Evolutionary conservation across 2,113 vertebrate genomes (phyloP).

Genomic region (Rhodinocichla rosea): DNA sequence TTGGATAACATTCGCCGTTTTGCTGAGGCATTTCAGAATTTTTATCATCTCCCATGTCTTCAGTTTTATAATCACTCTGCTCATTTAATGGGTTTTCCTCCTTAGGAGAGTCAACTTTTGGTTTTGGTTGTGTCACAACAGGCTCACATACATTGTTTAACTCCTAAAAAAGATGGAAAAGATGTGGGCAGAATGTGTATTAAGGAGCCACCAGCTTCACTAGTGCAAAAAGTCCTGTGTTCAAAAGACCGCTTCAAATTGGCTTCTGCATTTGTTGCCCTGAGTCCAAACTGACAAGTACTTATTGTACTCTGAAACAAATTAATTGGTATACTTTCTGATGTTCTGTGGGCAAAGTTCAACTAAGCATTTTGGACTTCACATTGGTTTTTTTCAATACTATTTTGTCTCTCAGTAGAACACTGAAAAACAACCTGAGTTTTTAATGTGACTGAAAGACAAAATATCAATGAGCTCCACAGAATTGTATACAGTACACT

Average conservation of each 20-base stretch:
- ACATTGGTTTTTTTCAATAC: fast-evolving
- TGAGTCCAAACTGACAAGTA: neutral
- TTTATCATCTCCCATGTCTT: slow-evolving; percentile 66
- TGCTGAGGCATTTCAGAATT: slow-evolving; percentile 70
- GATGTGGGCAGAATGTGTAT: neutral
- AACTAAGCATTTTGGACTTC: neutral
- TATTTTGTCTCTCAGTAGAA: neutral
- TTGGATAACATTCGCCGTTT: slow-evolving; percentile 73
- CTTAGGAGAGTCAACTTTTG: slow-evolving; percentile 80
- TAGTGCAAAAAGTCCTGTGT: neutral
- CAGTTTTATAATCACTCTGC: slow-evolving; percentile 61
- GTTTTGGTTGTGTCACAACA: slow-evolving; percentile 80
- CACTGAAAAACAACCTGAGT: neutral
- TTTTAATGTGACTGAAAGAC: neutral
- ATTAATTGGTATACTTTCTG: neutral
- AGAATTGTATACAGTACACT: neutral
- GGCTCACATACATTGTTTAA: slow-evolving; percentile 75
- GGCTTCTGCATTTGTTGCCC: neutral
- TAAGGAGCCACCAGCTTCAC: neutral
- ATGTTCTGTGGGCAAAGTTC: neutral
- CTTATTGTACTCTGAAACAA: neutral
- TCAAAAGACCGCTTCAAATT: neutral
- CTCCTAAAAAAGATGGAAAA: slow-evolving; percentile 60
- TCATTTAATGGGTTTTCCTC: slow-evolving; percentile 74
- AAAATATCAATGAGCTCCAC: neutral